Base-by-base conservation (phyloP, 2,888 invertebrate species). In the Anodontia alba region DNA sequence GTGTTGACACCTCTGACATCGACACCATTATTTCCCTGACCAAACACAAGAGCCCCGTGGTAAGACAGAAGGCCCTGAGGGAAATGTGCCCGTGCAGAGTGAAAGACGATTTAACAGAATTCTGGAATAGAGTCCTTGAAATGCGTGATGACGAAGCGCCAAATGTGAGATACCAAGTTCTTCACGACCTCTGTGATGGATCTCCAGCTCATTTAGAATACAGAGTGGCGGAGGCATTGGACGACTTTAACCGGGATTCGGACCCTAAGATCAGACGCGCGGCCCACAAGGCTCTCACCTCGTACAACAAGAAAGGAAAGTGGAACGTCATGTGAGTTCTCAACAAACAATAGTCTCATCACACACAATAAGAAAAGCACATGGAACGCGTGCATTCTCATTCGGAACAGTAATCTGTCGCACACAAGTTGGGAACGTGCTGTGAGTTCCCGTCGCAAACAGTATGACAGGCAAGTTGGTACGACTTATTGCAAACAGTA, bases 31-130 rank as follows among this genome's bases (percentile, higher is more conserved):
- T 94, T 29, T 90, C 89, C 54, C 84, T 94, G 70, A 92, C 93
- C 29, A 89, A 89, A 72, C 94, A 94, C 78, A 51, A 78, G 1
- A 88, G 88, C 74, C 91, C 93, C 0, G 83, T 86, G 43, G 94
- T 94, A 12, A 83, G 94, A 76, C 91, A 93, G 89, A 85, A 81
- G 49, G 93, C 94, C 1, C 88, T 94, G n/a, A 87, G 87, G 69
- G 93, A 94, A 84, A 94, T 94, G 92, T 94, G 94, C 80, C 94
- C 94, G 0, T 94, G 94, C 84, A 84, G 93, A 54, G 94, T 94
- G n/a, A 90, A 93, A 80, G 83, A 87, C 23, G 93, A 94, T 81
- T 87, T 93, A 15, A 82, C 86, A 8, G 92, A 91, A 36, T 94
- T 94, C 88, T 94, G 93, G 93, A 84, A 85, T 10, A 80, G 94